phyloP scores from a whole-genome alignment of 2,113 vertebrate genomes.

The Zosterops borbonicus region DNA sequence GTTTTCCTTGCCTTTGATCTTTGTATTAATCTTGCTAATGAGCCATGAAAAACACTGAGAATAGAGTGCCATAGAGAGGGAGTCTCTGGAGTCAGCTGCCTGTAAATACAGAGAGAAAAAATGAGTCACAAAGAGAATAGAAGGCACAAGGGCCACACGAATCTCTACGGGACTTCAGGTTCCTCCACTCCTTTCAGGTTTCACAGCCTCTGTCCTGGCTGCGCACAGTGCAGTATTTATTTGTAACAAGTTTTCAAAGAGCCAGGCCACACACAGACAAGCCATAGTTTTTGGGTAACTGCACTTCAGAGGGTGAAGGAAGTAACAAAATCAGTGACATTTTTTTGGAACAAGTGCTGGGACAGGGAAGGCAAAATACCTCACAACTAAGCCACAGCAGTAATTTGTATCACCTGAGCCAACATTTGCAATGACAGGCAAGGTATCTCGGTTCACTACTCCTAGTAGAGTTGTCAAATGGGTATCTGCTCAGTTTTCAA shows the following conservation, averaged over 20 bases:
- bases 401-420: neutral
- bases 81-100: slow-evolving; percentile 90
- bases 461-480: neutral
- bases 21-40: slow-evolving; percentile 88
- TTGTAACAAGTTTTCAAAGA: neutral
- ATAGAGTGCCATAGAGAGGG: slow-evolving; percentile 91
- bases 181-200: neutral
- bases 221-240: neutral
- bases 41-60: slow-evolving; percentile 94
- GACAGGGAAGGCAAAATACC: neutral
- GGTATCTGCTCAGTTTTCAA: neutral
- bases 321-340: neutral
- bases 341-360: neutral
- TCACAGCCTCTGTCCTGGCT: neutral
- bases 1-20: slow-evolving; percentile 89
- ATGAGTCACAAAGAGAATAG: neutral
- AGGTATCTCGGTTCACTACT: neutral
- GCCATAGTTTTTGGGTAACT: neutral
- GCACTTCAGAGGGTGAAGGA: neutral
- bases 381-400: neutral
- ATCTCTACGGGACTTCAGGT: neutral
- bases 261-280: neutral
- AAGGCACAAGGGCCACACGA: neutral
- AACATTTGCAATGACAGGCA: neutral
- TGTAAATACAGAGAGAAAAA: slow-evolving; percentile 53